A percentile compares a stretch with the other conserved stretches of the same genome.
Evolutionary conservation across 2,888 invertebrate species (phyloP).

Genomic region (Oligia latruncula): DNA sequence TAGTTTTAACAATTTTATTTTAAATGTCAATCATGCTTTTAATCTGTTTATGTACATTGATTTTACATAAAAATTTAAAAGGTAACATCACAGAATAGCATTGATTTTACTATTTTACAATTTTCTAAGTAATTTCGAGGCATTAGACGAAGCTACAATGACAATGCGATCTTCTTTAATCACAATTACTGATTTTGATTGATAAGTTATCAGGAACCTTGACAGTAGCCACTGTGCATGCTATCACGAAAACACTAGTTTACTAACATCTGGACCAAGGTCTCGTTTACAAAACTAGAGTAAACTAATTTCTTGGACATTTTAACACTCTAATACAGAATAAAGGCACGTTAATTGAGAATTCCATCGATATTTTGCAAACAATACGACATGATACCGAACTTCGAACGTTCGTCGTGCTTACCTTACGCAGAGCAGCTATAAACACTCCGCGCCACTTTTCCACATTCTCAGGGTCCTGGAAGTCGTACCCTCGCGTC

Average conservation of each 20-base stretch:
- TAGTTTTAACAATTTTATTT: too few relatives aligned
- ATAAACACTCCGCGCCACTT: conserved; percentile 98
- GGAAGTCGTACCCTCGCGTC: conserved; percentile 94
- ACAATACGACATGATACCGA: conserved; percentile 46
- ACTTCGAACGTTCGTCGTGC: conserved; percentile 31
- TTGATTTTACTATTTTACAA: background rate
- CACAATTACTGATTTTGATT: conserved; percentile 48
- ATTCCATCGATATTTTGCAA: conserved; percentile 43
- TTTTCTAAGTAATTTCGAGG: conserved; percentile 2
- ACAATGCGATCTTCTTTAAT: conserved; percentile 47
- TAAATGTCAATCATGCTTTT: too few relatives aligned
- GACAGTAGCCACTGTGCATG: conserved; percentile 33
- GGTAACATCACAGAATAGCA: background rate
- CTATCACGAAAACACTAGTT: conserved; percentile 38
- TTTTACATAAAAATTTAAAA: background rate
- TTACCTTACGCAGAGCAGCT: conserved; percentile 95
- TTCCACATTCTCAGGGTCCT: conserved; percentile 95
- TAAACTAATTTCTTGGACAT: background rate
- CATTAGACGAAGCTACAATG: conserved; percentile 1
- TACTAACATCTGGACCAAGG: conserved; percentile 58
- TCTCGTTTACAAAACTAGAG: background rate
- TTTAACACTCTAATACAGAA: background rate
- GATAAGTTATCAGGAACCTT: conserved; percentile 67
- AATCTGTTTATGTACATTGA: background rate
- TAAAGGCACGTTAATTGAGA: background rate